These are phyloP conservation scores for Exephanes ischioxanthus DNA, from an alignment of 2,888 invertebrate genomes.

Conservation along the genomic window DNA sequence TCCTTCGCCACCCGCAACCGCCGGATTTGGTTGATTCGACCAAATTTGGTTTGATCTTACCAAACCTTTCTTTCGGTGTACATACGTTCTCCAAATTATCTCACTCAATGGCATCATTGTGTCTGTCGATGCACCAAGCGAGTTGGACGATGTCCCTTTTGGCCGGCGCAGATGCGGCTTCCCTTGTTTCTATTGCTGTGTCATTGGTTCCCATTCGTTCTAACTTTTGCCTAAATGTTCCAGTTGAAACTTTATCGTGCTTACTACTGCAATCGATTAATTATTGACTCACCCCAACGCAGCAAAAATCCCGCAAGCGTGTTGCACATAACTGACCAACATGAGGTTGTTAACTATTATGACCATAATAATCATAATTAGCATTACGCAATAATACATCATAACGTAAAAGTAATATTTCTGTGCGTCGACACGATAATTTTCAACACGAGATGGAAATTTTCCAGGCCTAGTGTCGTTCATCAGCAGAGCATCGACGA, in stretches of 20 bases:
- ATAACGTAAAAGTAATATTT: not conserved
- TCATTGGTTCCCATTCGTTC: too few species aligned
- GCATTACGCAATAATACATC: not conserved
- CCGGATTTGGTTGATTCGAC: too few species aligned
- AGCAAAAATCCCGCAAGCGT: not conserved
- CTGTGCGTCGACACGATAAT: not conserved
- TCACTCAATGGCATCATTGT: not conserved
- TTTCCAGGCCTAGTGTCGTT: not conserved
- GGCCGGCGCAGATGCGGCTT: too few species aligned
- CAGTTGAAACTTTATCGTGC: too few species aligned
- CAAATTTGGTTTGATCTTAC: too few species aligned
- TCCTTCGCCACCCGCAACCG: too few species aligned
- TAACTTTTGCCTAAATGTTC: too few species aligned
- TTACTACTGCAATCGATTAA: too few species aligned
- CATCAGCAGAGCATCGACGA: not conserved
- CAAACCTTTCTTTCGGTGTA: too few species aligned
- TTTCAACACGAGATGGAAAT: not conserved
- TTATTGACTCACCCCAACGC: too few species aligned
- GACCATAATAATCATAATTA: not conserved
- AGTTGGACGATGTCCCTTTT: too few species aligned
- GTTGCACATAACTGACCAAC: not conserved
- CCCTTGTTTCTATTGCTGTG: too few species aligned
- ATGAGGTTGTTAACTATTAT: not conserved
- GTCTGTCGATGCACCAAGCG: not conserved
- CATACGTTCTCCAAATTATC: not conserved